Evolutionary conservation across 2,113 vertebrate genomes (phyloP), one percentile per base, ranked within the genome.

Genomic region (Machaerirhynchus nigripectus): DNA sequence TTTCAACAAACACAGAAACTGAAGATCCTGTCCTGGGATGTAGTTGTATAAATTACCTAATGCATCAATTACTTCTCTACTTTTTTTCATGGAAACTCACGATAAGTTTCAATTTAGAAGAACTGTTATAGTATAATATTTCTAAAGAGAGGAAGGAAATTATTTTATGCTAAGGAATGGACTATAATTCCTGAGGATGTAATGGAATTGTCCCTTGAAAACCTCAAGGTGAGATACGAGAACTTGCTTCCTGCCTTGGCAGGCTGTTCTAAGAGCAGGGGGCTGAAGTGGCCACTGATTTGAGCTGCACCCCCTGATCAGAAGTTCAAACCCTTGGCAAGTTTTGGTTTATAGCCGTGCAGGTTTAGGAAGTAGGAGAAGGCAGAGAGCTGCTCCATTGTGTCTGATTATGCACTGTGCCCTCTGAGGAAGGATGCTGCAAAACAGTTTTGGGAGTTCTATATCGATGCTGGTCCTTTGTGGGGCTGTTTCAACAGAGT

Each of bases 261-360:
- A 40, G n/a, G 44, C n/a, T 81, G 44, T 9, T 28, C 30, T 15
- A 5, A 9, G 15, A 40, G 15, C 26, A 60, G 79, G 26, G 28
- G 44, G 10, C 13, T 87, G 64, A 9, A 44, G 20, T 65, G 1
- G 0, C 9, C 3, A 1, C n/a, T 20, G 22, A 3, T 49, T 87
- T 53, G n/a, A 76, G 7, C 61, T n/a, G 40, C 26, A 17, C 0
- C 0, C 17, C n/a, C 35, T 30, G 31, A 63, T 15, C 12, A 7
- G 3, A 17, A 42, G 3, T 46, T 75, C 69, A 75, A 33, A 27
- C 40, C 27, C 40, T 9, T 49, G 35, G 9, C 44, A 76, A 85
- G 50, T 60, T 73, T 80, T 88, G 57, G 53, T 90, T 73, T 80
- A 21, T 30, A 55, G 46, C 13, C 18, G 9, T 20, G 23, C 4